A percentile compares a stretch with the other conserved stretches of the same genome.
Conservation (phyloP, 2,888 invertebrate genomes). For the Netelia virgata region DNA sequence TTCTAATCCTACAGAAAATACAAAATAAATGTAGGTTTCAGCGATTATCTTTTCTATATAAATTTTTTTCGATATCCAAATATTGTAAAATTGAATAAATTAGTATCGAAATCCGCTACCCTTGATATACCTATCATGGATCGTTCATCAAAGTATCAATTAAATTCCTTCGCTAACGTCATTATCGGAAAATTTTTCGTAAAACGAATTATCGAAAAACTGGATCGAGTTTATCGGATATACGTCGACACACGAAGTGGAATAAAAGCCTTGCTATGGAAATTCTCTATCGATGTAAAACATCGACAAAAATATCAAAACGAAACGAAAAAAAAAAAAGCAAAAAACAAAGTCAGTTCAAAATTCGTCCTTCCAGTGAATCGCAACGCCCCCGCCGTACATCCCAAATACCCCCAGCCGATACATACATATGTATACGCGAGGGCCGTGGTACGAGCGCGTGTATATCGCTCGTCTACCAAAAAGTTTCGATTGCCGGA, state of each 20-base stretch:
- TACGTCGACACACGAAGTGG: not conserved
- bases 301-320: too few relatives aligned
- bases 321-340: too few relatives aligned
- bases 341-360: not conserved
- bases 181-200: too few relatives aligned
- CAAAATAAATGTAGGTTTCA: too few relatives aligned
- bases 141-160: too few relatives aligned
- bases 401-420: not conserved
- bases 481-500: conserved; percentile 13
- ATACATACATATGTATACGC: not conserved
- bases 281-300: conserved; percentile 7
- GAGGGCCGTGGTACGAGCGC: not conserved
- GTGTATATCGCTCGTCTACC: too few relatives aligned
- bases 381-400: not conserved
- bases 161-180: too few relatives aligned
- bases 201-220: too few relatives aligned
- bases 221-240: not conserved
- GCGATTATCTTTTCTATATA: not conserved
- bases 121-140: too few relatives aligned
- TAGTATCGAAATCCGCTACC: too few relatives aligned
- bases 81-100: not conserved
- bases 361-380: conserved; percentile 10
- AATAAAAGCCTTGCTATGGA: not conserved
- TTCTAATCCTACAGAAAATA: too few relatives aligned
- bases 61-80: not conserved